Conservation (phyloP, 2,113 vertebrate species). For the Stegostoma tigrinum region DNA sequence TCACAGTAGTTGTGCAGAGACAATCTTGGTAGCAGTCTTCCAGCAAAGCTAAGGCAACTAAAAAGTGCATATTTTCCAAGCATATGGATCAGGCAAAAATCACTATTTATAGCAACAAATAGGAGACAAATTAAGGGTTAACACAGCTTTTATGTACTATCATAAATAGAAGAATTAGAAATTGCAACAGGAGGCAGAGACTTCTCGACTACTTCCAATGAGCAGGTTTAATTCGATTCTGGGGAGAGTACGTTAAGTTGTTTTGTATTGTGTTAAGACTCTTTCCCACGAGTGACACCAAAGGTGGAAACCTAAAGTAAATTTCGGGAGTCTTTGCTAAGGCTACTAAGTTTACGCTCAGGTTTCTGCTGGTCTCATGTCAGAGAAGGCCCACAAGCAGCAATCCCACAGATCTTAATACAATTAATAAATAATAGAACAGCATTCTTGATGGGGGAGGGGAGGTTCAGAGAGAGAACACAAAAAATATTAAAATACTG, state of each 20-base stretch:
- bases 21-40: neutral
- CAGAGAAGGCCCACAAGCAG: neutral
- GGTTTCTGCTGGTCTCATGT: neutral
- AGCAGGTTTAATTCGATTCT: neutral
- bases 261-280: neutral
- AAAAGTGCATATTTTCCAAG: neutral
- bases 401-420: neutral
- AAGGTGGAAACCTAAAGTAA: neutral
- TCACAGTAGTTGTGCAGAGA: neutral
- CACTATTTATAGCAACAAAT: conserved; percentile 1
- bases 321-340: neutral
- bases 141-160: neutral
- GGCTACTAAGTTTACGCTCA: neutral
- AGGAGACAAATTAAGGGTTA: conserved; percentile 14
- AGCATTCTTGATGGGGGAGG: neutral
- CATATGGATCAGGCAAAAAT: neutral
- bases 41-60: neutral
- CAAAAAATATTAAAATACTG: neutral
- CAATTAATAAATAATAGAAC: neutral
- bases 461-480: neutral
- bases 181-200: neutral
- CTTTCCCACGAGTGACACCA: neutral
- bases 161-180: neutral
- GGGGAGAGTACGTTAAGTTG: neutral
- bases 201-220: neutral